Evolutionary conservation across 1,140 invertebrate genomes (phyloP).

Genomic region (Drosophila orosa): DNA sequence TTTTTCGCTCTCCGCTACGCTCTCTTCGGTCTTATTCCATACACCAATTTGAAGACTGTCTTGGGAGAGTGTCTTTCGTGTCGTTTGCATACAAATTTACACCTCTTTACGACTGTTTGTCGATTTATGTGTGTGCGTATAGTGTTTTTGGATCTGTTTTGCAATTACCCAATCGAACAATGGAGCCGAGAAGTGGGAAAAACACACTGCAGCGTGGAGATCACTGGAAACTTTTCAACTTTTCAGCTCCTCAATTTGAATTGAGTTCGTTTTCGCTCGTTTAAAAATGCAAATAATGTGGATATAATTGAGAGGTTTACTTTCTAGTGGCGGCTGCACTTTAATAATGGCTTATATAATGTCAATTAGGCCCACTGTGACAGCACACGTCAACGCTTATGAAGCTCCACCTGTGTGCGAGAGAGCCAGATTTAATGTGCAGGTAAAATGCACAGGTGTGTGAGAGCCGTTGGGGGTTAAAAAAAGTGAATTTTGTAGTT

Average conservation of each 20-base stretch:
- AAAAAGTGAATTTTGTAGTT: constrained; percentile 6
- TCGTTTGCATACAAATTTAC: constrained; percentile 79
- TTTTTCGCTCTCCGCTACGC: constrained; percentile 23
- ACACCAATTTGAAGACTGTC: constrained; percentile 16
- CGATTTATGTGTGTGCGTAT: constrained; percentile 47
- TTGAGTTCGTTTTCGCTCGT: constrained; percentile 24
- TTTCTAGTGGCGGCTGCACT: constrained; percentile 33
- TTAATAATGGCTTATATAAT: constrained; percentile 42
- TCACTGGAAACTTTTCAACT: constrained; percentile 22
- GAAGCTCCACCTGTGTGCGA: constrained; percentile 5
- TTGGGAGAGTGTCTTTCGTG: constrained; percentile 16
- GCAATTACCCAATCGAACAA: constrained; percentile 71
- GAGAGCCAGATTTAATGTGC: constrained; percentile 29
- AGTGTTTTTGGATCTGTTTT: constrained; percentile 43
- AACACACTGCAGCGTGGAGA: constrained; percentile 16
- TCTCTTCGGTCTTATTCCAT: constrained; percentile 13
- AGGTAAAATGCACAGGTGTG: constrained; percentile 33
- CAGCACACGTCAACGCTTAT: constrained; percentile 48
- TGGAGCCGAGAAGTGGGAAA: constrained; percentile 42
- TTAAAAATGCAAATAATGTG: constrained; percentile 48
- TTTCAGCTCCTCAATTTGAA: constrained; percentile 20
- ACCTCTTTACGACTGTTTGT: constrained; percentile 66
- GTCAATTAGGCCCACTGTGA: constrained; percentile 48
- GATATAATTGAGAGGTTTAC: constrained; percentile 34
- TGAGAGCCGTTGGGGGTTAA: constrained; percentile 5